Evolutionary conservation across 2,888 invertebrate genomes (phyloP).

Genomic region (Lithophane leautieri): DNA sequence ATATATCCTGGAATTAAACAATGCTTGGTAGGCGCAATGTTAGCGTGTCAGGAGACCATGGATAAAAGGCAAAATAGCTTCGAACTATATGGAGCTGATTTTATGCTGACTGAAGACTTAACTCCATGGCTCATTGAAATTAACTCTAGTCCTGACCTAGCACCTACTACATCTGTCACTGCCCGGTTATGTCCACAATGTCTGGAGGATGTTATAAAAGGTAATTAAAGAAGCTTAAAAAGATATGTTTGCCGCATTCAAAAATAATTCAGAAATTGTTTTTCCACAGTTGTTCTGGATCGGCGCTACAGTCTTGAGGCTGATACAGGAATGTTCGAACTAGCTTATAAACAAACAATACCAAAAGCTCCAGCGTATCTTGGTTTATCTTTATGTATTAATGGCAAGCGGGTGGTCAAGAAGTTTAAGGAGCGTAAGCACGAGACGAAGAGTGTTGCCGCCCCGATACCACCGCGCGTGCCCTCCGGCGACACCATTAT

Average conservation of each 20-base stretch:
- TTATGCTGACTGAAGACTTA: conserved; percentile 97
- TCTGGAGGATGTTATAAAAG: conserved; percentile 97
- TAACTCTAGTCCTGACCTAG: conserved; percentile 97
- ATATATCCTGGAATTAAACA: conserved; percentile 97
- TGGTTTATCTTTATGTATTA: conserved; percentile 93
- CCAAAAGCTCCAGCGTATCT: conserved; percentile 95
- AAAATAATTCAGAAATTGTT: conserved; percentile 11
- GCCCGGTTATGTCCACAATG: conserved; percentile 96
- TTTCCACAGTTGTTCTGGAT: conserved; percentile 93
- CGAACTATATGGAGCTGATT: conserved; percentile 98
- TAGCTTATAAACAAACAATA: conserved; percentile 94
- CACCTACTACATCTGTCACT: conserved; percentile 97
- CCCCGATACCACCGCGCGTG: conserved; percentile 75
- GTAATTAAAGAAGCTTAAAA: conserved; percentile 73
- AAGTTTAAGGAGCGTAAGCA: conserved; percentile 84
- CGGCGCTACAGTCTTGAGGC: conserved; percentile 93
- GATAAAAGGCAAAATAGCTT: conserved; percentile 95
- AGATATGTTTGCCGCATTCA: conserved; percentile 2
- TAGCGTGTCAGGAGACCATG: conserved; percentile 96
- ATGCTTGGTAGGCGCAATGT: conserved; percentile 93
- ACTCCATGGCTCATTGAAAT: conserved; percentile 98
- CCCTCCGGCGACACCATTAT: conserved; percentile 76
- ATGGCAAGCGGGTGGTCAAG: conserved; percentile 91
- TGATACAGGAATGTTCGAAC: conserved; percentile 95
- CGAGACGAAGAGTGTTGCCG: conserved; percentile 80